phyloP scores from a whole-genome alignment of 2,113 vertebrate species.

The Desmodus rotundus region DNA sequence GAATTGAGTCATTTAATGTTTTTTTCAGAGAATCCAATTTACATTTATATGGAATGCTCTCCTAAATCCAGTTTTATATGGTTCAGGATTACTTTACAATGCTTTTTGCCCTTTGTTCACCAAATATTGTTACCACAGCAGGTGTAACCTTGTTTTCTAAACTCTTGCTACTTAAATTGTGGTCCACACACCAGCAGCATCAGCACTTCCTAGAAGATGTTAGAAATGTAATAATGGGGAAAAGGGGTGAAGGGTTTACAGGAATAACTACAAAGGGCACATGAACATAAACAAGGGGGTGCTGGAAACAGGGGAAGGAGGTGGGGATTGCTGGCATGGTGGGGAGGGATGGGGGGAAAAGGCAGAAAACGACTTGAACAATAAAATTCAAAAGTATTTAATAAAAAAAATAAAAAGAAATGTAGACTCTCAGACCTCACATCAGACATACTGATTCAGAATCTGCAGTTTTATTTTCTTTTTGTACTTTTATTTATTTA shows the following conservation, averaged over 20 bases:
- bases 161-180: neutral
- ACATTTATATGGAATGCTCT: neutral
- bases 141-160: neutral
- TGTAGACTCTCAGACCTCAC: neutral
- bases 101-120: neutral
- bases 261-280: no score
- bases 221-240: neutral
- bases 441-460: neutral
- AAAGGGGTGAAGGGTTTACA: no score
- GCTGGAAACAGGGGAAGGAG: no score
- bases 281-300: no score
- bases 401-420: no score
- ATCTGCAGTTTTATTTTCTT: neutral
- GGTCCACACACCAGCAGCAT: neutral
- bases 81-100: neutral
- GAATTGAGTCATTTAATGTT: neutral
- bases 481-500: no score
- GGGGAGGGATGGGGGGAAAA: no score
- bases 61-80: neutral
- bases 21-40: neutral
- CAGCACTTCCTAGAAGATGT: neutral
- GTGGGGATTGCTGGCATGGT: no score
- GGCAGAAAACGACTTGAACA: no score
- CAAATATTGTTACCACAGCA: neutral
- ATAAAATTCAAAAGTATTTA: no score